These are phyloP conservation scores for Hypomesus transpacificus DNA, from an alignment of 2,113 vertebrate species.

Conservation along the genomic window DNA sequence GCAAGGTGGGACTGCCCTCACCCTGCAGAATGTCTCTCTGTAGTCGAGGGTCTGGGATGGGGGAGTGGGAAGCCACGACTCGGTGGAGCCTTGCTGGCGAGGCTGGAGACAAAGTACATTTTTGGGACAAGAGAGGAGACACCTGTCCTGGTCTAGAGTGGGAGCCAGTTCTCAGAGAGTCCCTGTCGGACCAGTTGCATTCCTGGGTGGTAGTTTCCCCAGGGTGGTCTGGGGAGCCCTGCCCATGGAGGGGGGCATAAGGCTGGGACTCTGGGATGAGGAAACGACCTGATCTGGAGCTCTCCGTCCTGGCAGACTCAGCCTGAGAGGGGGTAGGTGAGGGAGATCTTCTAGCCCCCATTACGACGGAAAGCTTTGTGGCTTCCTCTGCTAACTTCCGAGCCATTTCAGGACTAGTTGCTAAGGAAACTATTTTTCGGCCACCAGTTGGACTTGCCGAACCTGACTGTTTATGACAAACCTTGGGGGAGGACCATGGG, in stretches of 20 bases:
- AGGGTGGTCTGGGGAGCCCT: constrained; percentile 13
- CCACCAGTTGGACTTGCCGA: constrained; percentile 25
- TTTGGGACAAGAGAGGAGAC: constrained; percentile 33
- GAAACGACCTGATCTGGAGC: constrained; percentile 27
- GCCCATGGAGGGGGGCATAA: constrained; percentile 19
- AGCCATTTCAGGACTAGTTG: constrained; percentile 47
- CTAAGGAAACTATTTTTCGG: constrained; percentile 38
- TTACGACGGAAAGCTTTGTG: constrained; percentile 46
- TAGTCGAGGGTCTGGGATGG: constrained; percentile 41
- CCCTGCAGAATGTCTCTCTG: constrained; percentile 15
- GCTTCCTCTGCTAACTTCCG: constrained; percentile 52
- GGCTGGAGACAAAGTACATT: constrained; percentile 30
- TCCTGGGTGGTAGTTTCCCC: constrained; percentile 26
- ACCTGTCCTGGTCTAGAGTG: constrained; percentile 32
- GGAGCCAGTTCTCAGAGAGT: constrained; percentile 12
- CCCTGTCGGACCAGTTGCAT: constrained; percentile 24
- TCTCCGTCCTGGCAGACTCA: constrained; percentile 47
- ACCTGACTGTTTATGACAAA: constrained; percentile 25
- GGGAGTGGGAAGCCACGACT: constrained; percentile 31
- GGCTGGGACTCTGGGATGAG: constrained; percentile 33
- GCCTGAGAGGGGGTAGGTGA: constrained; percentile 51
- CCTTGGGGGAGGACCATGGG: constrained; percentile 27
- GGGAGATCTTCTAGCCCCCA: constrained; percentile 45
- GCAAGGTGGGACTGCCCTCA: constrained; percentile 30
- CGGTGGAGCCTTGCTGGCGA: constrained; percentile 31